These are phyloP conservation scores for Standfussiana lucernea DNA, from an alignment of 2,888 invertebrate genomes.

Conservation along the genomic window DNA sequence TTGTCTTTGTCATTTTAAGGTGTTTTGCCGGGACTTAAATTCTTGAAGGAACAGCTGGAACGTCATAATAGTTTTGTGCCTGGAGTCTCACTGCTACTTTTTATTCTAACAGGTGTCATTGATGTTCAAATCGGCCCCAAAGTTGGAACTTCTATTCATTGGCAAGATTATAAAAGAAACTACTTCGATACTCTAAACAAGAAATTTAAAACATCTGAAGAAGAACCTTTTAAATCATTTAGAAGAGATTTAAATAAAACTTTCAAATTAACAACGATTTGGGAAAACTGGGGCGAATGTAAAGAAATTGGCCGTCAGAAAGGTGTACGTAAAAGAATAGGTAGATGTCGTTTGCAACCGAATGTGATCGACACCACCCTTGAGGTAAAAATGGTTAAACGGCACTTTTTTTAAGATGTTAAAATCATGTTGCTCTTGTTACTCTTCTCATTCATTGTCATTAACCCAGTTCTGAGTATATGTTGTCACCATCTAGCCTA, in stretches of 20 bases:
- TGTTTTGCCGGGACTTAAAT: background rate
- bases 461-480: background rate
- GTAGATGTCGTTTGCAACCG: constrained; percentile 87
- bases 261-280: constrained; percentile 87
- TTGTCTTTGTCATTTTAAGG: too few relatives aligned
- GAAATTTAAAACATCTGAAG: constrained; percentile 82
- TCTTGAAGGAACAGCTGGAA: background rate
- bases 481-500: background rate
- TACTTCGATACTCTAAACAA: constrained; percentile 85
- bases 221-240: constrained; percentile 81
- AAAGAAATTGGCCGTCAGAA: constrained; percentile 82
- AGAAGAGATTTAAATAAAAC: constrained; percentile 80
- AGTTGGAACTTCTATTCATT: constrained; percentile 72
- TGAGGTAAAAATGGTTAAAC: constrained; percentile 30
- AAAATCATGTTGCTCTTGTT: background rate
- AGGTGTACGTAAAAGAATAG: constrained; percentile 82
- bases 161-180: constrained; percentile 86
- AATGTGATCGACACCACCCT: constrained; percentile 17
- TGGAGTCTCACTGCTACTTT: background rate
- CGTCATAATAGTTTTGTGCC: background rate
- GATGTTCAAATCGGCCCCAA: constrained; percentile 32
- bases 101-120: constrained; percentile 40
- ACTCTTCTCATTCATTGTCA: background rate
- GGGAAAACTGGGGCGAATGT: constrained; percentile 90
- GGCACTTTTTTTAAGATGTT: background rate